Evolutionary conservation across 2,797 vertebrate species (phyloP), one percentile per base, ranked within the genome.

Genomic region (Chlorospingus flavigularis): DNA sequence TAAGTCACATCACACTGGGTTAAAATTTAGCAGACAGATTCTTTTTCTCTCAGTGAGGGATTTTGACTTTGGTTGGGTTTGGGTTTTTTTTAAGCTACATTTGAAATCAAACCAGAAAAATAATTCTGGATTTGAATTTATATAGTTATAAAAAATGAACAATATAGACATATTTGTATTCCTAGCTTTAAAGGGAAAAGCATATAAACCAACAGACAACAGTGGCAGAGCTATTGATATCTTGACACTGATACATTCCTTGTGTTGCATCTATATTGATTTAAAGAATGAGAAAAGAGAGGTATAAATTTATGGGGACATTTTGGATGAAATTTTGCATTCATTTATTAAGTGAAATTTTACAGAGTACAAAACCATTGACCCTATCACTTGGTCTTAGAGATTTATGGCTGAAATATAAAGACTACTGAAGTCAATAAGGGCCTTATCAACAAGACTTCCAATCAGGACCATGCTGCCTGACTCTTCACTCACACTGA

Each of bases 281-380:
- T 96, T 79, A 86, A 91, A 86, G 70, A 93, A 96, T 88, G 88
- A 86, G 88, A 86, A 92, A 91, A 94, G 70, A 93, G 68, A 91
- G 14, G 9, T 72, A 87, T 91, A 93, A 94, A 95, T 95, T 96
- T 90, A 86, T 88, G 16, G 58, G 72, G 78, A 82, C 92, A 60
- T 88, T 91, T 66, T 83, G 72, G 68, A 86, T 90, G 87, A 95
- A 94, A 78, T 94, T 96, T 96, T 94, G 82, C 82, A 95, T 96
- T 91, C 33, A 94, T 96, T 96, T 96, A 91, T 94, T 94, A 96
- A 86, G 65, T 8, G 1, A 78, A 95, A 95, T 94, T 86, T 77
- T 95, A 93, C 90, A 84, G 82, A 89, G 78, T 88, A 92, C 70
- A 88, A 95, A 96, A 90, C 76, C 85, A 84, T 84, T 96, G 91